phyloP scores from a whole-genome alignment of 2,888 invertebrate species.

The Pedicia rivosa region DNA sequence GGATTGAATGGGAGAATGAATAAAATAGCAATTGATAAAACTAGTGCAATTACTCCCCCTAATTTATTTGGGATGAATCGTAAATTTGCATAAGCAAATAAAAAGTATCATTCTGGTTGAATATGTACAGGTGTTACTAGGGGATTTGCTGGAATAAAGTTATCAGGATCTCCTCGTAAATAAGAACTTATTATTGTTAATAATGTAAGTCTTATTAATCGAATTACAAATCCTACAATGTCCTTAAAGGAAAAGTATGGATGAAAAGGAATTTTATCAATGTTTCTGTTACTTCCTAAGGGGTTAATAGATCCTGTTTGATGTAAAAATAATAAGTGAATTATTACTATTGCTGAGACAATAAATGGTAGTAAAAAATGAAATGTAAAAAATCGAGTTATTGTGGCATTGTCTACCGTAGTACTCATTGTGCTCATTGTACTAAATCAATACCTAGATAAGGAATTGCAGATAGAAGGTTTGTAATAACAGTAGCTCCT shows the following conservation, averaged over 20 bases:
- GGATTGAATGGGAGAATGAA: constrained; percentile 40
- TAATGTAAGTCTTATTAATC: constrained; percentile 35
- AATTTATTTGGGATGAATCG: constrained; percentile 68
- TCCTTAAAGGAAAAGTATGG: constrained; percentile 50
- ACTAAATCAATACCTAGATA: constrained; percentile 46
- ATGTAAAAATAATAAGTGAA: constrained; percentile 49
- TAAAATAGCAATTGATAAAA: constrained; percentile 48
- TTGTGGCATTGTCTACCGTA: constrained; percentile 52
- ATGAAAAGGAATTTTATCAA: constrained; percentile 53
- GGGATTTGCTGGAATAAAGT: constrained; percentile 40
- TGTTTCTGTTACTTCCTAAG: constrained; percentile 44
- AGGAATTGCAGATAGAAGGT: constrained; percentile 53
- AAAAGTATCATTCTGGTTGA: constrained; percentile 73
- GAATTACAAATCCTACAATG: constrained; percentile 39
- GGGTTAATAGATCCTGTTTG: constrained; percentile 53
- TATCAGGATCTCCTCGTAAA: constrained; percentile 51
- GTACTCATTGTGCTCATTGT: constrained; percentile 61
- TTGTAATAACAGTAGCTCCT: constrained; percentile 67
- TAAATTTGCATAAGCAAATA: constrained; percentile 68
- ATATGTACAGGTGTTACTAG: constrained; percentile 51
- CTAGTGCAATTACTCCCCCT: constrained; percentile 42
- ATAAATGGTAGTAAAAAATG: constrained; percentile 60
- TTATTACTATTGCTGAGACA: constrained; percentile 39
- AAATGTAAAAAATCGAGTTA: constrained; percentile 61
- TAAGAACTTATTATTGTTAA: constrained; percentile 40